These are phyloP conservation scores for Siniperca obscura DNA, from an alignment of 2,797 vertebrate species.

Conservation along the genomic window DNA sequence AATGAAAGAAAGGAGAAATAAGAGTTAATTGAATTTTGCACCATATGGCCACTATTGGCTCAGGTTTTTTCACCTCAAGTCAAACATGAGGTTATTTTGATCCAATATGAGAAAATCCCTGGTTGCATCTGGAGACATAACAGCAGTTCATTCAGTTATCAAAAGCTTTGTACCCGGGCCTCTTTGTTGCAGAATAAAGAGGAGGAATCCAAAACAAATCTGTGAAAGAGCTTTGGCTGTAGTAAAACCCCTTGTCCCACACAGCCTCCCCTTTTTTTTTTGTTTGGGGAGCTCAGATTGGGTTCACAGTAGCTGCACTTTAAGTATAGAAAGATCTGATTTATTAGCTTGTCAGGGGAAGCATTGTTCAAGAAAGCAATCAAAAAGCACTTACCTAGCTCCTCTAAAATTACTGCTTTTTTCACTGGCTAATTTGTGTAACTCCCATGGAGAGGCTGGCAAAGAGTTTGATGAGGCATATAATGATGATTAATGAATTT, in stretches of 20 bases:
- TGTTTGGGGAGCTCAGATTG: constrained; percentile 83
- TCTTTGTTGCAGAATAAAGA: constrained; percentile 85
- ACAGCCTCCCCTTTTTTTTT: constrained; percentile 76
- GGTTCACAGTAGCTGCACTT: constrained; percentile 88
- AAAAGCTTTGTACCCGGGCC: constrained; percentile 75
- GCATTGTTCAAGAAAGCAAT: constrained; percentile 98
- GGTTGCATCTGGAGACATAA: constrained; percentile 78
- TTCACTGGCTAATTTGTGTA: constrained; percentile 99
- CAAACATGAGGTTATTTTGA: constrained; percentile 78
- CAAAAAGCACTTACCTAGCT: constrained; percentile 99
- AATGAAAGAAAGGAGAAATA: constrained; percentile 12
- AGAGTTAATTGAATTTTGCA: constrained; percentile 68
- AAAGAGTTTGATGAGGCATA: constrained; percentile 99
- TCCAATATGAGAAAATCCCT: constrained; percentile 75
- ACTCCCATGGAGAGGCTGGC: constrained; percentile 98
- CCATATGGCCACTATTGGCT: constrained; percentile 75
- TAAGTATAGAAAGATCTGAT: constrained; percentile 93
- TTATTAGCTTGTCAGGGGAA: constrained; percentile 99
- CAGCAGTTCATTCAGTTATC: constrained; percentile 81
- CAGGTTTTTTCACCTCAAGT: constrained; percentile 66
- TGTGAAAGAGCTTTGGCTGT: constrained; percentile 83
- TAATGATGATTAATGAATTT: constrained; percentile 99
- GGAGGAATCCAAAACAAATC: constrained; percentile 82
- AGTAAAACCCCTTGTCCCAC: constrained; percentile 86
- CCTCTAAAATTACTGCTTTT: constrained; percentile 99